Conservation (phyloP, 2,797 vertebrate species). For the Acipenser oxyrinchus region DNA sequence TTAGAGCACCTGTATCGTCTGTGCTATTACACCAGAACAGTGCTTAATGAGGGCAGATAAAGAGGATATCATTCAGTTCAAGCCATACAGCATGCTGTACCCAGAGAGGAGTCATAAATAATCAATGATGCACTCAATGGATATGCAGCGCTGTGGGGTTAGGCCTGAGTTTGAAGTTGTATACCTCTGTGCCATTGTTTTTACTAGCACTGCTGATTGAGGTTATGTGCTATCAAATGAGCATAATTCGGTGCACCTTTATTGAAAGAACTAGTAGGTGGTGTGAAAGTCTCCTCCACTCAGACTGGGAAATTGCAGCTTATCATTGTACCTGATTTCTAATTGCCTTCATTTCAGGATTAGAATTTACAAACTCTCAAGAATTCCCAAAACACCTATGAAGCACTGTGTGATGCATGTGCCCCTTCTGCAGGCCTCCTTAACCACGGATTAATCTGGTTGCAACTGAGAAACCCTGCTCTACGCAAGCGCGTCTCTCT, state of each 20-base stretch:
- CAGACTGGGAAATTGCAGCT: too few species aligned
- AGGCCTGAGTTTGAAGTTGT: background rate
- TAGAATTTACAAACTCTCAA: background rate
- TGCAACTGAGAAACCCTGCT: background rate
- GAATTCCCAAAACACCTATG: background rate
- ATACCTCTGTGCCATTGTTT: background rate
- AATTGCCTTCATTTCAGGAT: background rate
- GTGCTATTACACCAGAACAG: too few species aligned
- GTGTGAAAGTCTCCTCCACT: too few species aligned
- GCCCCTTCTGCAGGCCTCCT: background rate
- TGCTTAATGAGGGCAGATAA: too few species aligned
- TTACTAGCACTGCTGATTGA: background rate
- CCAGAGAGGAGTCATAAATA: slow-evolving; percentile 10
- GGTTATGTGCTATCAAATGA: background rate
- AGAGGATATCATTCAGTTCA: too few species aligned
- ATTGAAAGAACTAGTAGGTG: background rate
- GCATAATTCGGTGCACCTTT: background rate
- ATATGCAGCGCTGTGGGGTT: background rate
- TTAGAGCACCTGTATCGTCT: too few species aligned
- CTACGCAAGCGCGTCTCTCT: background rate
- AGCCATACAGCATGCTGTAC: too few species aligned
- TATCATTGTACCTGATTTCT: background rate
- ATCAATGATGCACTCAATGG: slow-evolving; percentile 18
- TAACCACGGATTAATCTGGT: background rate
- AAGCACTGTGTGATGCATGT: background rate